Conservation (phyloP, 2,888 invertebrate genomes). For the Morpho helenor region DNA sequence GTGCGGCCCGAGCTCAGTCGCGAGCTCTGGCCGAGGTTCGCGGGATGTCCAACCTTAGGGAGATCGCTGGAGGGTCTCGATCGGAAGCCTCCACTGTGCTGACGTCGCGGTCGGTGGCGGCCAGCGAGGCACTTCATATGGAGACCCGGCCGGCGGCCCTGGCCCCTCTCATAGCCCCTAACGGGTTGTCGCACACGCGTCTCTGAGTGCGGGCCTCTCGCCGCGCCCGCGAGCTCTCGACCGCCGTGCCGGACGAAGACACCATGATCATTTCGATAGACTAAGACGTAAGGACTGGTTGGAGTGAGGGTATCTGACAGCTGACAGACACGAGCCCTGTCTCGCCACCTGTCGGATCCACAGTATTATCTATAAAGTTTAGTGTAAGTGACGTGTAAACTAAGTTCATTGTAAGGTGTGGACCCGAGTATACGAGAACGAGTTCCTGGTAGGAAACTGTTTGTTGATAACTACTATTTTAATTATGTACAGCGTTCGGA, state of each 20-base stretch:
- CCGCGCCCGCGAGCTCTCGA: constrained; percentile 47
- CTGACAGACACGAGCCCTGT: constrained; percentile 54
- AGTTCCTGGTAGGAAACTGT: constrained; percentile 28
- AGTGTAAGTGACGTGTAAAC: constrained; percentile 10
- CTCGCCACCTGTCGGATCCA: constrained; percentile 37
- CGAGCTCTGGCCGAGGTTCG: constrained; percentile 37
- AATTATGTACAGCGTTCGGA: constrained; percentile 32
- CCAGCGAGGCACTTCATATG: constrained; percentile 54
- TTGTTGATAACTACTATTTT: constrained; percentile 7
- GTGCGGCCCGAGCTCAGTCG: constrained; percentile 49
- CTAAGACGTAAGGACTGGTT: constrained; percentile 36
- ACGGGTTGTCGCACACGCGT: constrained; percentile 59
- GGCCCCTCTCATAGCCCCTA: constrained; percentile 58
- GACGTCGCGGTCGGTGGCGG: constrained; percentile 64
- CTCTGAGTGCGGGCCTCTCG: constrained; percentile 67
- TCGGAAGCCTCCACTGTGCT: constrained; percentile 75
- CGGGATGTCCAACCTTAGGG: constrained; percentile 37
- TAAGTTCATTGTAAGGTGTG: constrained; percentile 26
- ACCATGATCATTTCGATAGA: constrained; percentile 62
- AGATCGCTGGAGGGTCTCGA: constrained; percentile 46
- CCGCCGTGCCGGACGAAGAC: constrained; percentile 53
- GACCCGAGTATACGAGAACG: constrained; percentile 28
- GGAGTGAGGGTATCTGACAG: constrained; percentile 25
- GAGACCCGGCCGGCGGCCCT: constrained; percentile 53
- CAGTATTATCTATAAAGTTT: constrained; percentile 15